Evolutionary conservation across 2,888 invertebrate species (phyloP), one percentile per base, ranked within the genome.

Genomic region (Harpalus rufipes): DNA sequence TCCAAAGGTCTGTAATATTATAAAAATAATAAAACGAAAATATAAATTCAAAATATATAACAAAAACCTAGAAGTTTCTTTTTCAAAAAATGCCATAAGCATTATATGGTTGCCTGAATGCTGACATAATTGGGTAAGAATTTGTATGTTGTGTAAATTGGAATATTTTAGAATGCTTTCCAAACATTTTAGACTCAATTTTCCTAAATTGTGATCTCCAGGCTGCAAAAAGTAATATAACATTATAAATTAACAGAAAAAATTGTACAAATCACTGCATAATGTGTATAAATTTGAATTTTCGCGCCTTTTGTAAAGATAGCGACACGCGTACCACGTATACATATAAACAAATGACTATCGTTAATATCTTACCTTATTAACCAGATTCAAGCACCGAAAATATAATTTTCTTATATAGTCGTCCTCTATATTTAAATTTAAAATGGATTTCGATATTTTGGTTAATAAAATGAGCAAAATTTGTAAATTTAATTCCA

Each of bases 401-500:
- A 65, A 78, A 84, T 78, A 84, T 51, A 84, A 56, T 16, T 78
- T 78, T 51, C 56, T 63, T 5, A 78, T n/a, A 12, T 63, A n/a
- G 4, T 84, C n/a, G 12, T 63, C 59, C 25, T 84, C 65, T 8
- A 84, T 65, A 1, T 61, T n/a, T 14, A 84, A 18, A 16, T 63
- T 51, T n/a, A 84, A 44, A 10, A 84, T 44, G 7, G 63, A 44
- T 21, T 84, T 63, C 14, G 39, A 7, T 6, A 65, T 61, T 16
- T 41, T 63, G 56, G 8, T 12, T n/a, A 84, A 25, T 32, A 84
- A 25, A 51, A 14, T 61, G 10, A 63, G 18, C 21, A 84, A 51
- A 21, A 84, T 78, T 16, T 84, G 51, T 14, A 84, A 61, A 63
- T 84, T 84, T 32, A 78, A 56, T 51, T 56, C 14, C 21, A 84